A percentile compares a stretch with the other conserved stretches of the same genome.
Conservation (phyloP, 2,797 vertebrate species). For the Micropoecilia bifurca region DNA sequence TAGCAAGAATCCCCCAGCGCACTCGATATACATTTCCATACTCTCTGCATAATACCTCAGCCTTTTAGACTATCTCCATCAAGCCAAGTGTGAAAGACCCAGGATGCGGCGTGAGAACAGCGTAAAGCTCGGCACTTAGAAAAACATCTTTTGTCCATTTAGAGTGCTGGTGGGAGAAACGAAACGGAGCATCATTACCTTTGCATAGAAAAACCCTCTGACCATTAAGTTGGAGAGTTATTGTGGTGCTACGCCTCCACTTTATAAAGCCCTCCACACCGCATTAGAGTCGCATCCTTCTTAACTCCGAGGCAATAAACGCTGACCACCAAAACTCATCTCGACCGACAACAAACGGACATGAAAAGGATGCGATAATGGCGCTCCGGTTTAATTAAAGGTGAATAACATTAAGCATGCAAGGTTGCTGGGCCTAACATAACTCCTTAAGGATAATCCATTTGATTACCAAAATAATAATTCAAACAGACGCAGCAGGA, state of each 20-base stretch:
- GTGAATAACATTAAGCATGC: slow-evolving; percentile 41
- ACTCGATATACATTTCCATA: slow-evolving; percentile 38
- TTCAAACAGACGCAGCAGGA: slow-evolving; percentile 7
- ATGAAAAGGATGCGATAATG: slow-evolving; percentile 57
- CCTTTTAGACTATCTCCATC: slow-evolving; percentile 53
- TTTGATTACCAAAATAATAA: slow-evolving; percentile 22
- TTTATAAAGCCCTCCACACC: slow-evolving; percentile 47
- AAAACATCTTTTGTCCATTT: slow-evolving; percentile 71
- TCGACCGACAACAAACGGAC: slow-evolving; percentile 51
- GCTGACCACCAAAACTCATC: slow-evolving; percentile 60
- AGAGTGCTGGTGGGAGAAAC: slow-evolving; percentile 41
- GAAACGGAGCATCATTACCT: slow-evolving; percentile 53
- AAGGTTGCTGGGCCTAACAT: slow-evolving; percentile 6
- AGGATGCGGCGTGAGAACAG: slow-evolving; percentile 38
- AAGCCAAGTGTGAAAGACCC: slow-evolving; percentile 54
- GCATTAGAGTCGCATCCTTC: slow-evolving; percentile 55
- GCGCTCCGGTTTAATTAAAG: slow-evolving; percentile 53
- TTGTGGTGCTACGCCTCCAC: slow-evolving; percentile 1
- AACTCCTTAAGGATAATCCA: slow-evolving; percentile 19
- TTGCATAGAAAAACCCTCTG: slow-evolving; percentile 53
- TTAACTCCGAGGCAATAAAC: slow-evolving; percentile 50
- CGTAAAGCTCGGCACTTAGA: slow-evolving; percentile 40
- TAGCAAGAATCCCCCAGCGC: slow-evolving; percentile 31
- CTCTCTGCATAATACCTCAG: slow-evolving; percentile 32
- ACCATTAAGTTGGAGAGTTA: slow-evolving; percentile 47